Base-by-base conservation (phyloP, 2,888 invertebrate species). In the Dendrolimus pini region DNA sequence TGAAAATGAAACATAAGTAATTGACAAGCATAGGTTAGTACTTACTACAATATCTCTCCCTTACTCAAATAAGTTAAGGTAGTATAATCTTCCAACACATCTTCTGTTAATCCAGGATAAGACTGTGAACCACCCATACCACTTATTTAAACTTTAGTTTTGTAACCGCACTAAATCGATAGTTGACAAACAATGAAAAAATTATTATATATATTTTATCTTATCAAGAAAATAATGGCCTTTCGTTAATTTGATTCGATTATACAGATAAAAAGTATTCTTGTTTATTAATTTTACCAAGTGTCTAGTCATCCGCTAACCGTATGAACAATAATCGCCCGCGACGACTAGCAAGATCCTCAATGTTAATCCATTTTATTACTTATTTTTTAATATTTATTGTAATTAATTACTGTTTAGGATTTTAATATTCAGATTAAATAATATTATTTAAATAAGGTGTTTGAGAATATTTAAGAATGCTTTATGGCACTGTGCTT, bases 41-140 rank as follows among this genome's bases (percentile, higher is more conserved):
- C 93, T 93, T 81, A 94, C 94, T 92, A 82, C 56, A 93, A 69
- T 75, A 94, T 92, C 84, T 94, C 93, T 47, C 89, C 87, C 78
- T 92, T 93, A 58, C 78, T 92, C 59, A 94, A 78, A 80, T 93
- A 94, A 0, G 94, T 93, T 57, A 94, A 75, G 53, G 90, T 80
- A 0, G 86, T 79, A 66, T 94, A 94, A 56, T 94, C 94, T 61
- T 93, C 93, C 54, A 94, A 68, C 56, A 91, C 66, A 64, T 93
- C 93, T 70, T 92, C 84, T 1, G 92, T 92, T 55, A 94, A 76
- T 53, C 91, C 86, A 7, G 85, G 81, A 64, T 88, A 89, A 8
- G 83, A 85, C 54, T 89, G 86, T 8, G 78, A 80, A 59, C 74
- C 72, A 42, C 93, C 93, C 93, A 93, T 93, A 58, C 3, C n/a